Base-by-base conservation (phyloP, 2,797 vertebrate genomes). In the Columba guinea region DNA sequence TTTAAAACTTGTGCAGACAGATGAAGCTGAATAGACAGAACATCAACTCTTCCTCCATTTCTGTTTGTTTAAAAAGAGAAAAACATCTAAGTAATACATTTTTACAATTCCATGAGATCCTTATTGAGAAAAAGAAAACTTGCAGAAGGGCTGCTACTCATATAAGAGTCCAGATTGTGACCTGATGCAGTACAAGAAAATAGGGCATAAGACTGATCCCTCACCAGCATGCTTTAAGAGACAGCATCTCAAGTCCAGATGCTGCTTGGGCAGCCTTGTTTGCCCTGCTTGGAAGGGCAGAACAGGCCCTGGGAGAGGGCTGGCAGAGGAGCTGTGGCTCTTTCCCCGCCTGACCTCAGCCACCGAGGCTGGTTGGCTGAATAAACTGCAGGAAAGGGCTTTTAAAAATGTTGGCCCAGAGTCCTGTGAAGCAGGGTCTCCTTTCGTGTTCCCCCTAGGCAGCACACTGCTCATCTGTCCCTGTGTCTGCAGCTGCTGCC, bases 371-470 rank as follows among this genome's bases (percentile, higher is more conserved):
- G 41, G 1, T 13, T 78, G 58, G n/a, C 34, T 75, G 32, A 55
- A 58, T 69, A 19, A 71, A 52, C 53, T 58, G 63, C 24, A 28
- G 65, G 35, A 48, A 58, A 48, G 11, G 27, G 28, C 24, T 92
- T 79, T 83, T 21, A 49, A 73, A 78, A 71, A 26, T 18, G 20
- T 3, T n/a, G 16, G 12, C 46, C 39, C 46, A 28, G 52, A 16
- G 53, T 41, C 68, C 49, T 69, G 27, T 55, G 67, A 49, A 68
- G 68, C 17, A 22, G 52, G 1, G 14, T 48, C 41, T 84, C 30
- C 71, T 49, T 35, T 22, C n/a, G 48, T 0, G 0, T 77, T 65
- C 10, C 28, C 26, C 10, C 5, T 14, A 10, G 64, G 37, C 59
- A 65, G 30, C 13, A 7, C 13, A 9, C 19, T 44, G 15, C 53